Conservation (phyloP, 2,113 vertebrate genomes). For the Nothocercus julius region DNA sequence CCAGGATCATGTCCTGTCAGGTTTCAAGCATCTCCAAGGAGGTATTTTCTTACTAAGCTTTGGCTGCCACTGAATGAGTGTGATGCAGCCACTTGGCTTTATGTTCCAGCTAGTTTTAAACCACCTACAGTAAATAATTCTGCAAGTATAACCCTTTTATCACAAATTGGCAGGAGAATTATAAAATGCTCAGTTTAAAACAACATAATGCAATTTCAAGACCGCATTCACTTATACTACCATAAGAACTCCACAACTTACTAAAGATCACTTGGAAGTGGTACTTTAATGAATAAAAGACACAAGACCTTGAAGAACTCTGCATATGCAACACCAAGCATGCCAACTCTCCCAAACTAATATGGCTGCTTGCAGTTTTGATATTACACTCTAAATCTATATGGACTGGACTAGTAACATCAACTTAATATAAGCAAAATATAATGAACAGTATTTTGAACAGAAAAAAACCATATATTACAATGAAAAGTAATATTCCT, state of each 20-base stretch:
- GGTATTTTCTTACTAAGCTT: background rate
- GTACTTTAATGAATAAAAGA: background rate
- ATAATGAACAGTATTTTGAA: background rate
- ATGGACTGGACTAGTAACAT: background rate
- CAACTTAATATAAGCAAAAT: background rate
- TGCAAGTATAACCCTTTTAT: background rate
- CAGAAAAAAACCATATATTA: background rate
- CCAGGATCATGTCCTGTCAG: background rate
- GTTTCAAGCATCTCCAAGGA: background rate
- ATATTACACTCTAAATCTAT: background rate
- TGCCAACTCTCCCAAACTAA: background rate
- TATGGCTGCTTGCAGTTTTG: background rate
- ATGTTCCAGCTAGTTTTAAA: background rate
- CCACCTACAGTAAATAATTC: background rate
- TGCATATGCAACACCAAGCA: background rate
- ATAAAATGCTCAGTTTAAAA: background rate
- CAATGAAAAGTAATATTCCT: background rate
- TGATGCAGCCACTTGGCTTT: background rate
- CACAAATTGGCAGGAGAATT: background rate
- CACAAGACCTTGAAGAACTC: background rate
- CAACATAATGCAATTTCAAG: background rate
- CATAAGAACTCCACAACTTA: background rate
- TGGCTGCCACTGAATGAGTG: too few species aligned
- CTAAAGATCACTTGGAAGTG: background rate
- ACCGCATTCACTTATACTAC: background rate